Evolutionary conservation across 2,113 vertebrate species (phyloP).

Genomic region (Amblyornis subalaris): DNA sequence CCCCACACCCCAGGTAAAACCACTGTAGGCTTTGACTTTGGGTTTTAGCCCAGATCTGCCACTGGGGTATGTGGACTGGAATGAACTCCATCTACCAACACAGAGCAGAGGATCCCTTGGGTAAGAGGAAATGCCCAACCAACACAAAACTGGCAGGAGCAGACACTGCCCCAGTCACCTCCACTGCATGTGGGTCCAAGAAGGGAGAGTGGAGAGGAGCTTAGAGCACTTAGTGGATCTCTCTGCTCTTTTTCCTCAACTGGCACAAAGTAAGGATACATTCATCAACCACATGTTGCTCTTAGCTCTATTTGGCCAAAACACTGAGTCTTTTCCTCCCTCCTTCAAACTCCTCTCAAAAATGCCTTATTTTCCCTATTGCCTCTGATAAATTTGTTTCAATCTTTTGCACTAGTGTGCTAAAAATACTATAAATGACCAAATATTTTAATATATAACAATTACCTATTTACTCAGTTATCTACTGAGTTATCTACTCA

Average conservation of each 20-base stretch:
- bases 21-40: background rate
- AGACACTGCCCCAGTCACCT: background rate
- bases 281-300: background rate
- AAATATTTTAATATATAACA: background rate
- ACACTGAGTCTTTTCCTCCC: background rate
- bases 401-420: background rate
- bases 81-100: background rate
- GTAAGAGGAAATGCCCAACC: background rate
- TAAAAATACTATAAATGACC: background rate
- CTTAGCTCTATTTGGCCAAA: background rate
- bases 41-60: background rate
- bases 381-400: background rate
- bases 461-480: background rate
- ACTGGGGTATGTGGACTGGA: background rate
- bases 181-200: background rate
- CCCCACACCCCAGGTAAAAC: background rate
- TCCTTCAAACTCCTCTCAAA: background rate
- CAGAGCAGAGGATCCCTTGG: background rate
- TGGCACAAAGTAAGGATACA: background rate
- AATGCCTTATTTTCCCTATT: background rate
- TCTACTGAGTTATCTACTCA: too few relatives aligned
- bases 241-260: background rate
- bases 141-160: background rate
- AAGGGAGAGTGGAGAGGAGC: background rate
- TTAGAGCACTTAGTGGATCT: accelerated